Base-by-base conservation (phyloP, 2,888 invertebrate genomes). In the Parasteatoda lunata region DNA sequence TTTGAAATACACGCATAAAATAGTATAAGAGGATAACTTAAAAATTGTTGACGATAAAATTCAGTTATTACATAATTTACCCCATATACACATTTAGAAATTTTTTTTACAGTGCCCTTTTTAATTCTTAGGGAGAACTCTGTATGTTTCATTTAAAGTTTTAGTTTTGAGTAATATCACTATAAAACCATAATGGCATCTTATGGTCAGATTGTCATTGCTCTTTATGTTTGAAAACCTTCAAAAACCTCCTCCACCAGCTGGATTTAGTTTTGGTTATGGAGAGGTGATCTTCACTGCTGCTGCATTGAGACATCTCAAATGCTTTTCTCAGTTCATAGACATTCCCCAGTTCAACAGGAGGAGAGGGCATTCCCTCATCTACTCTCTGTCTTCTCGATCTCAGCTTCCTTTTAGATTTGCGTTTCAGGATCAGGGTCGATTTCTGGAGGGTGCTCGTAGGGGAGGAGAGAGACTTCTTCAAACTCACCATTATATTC, bases 401-500 rank as follows among this genome's bases (percentile, higher is more conserved):
- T n/a, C 47, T 70, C 7, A 76, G 70, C 71, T 88, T 88, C 54
- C 69, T 79, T 48, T 79, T 47, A 6, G 88, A 87, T 64, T 87
- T 87, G 11, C 82, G 81, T 30, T 87, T 87, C 7, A 77, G 52
- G 4, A 77, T 72, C 7, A 77, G 64, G 52, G 65, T 72, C 3
- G 81, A 68, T 49, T 88, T 81, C 52, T 77, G 66, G 3, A 83
- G 77, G 11, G 85, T 88, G 15, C 79, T 86, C 6, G 76, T 77
- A 13, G 84, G 88, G 4, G 84, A 77, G 30, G 81, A 51, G 4
- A 88, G n/a, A 0, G 88, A 65, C 45, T 88, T 89, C 51, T 89
- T 89, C 66, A 90, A 68, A 66, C 77, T 88, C 5, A 87, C 45
- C 8, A 90, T 83, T 8, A 91, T 90, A 59, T 89, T 89, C 6